Evolutionary conservation across 1,140 invertebrate species (phyloP).

Genomic region (Papilio polytes): DNA sequence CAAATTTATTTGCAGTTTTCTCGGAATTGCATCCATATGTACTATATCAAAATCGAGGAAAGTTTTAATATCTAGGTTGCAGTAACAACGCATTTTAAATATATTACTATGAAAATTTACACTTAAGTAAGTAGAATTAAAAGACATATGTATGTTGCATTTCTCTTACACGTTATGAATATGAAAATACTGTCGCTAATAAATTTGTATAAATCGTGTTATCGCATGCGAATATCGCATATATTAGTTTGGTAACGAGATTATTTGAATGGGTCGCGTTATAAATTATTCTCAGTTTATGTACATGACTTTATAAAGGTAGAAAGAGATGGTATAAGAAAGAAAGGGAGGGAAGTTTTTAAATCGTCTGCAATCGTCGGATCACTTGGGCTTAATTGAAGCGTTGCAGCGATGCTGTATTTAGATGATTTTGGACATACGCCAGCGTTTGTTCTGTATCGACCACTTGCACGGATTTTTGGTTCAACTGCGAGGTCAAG

Average conservation of each 20-base stretch:
- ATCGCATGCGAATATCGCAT: slow-evolving; percentile 18
- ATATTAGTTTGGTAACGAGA: slow-evolving; percentile 25
- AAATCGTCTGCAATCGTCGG: slow-evolving; percentile 36
- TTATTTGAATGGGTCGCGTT: slow-evolving; percentile 29
- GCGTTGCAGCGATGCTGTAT: slow-evolving; percentile 69
- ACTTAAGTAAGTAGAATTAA: not conserved
- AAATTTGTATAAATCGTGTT: slow-evolving; percentile 13
- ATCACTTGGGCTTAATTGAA: slow-evolving; percentile 68
- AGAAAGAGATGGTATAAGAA: not conserved
- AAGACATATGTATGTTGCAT: not conserved
- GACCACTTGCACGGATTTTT: slow-evolving; percentile 66
- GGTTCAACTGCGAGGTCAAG: slow-evolving; percentile 65
- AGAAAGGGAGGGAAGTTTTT: not conserved
- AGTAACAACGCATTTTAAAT: not conserved
- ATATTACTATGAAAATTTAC: not conserved
- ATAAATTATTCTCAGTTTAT: slow-evolving; percentile 55
- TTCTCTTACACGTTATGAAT: not conserved
- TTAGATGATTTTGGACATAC: slow-evolving; percentile 73
- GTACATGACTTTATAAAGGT: slow-evolving; percentile 40
- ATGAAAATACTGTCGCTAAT: slow-evolving; percentile 24
- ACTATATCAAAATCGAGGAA: not conserved
- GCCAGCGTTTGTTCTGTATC: slow-evolving; percentile 68
- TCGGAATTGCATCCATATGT: not conserved
- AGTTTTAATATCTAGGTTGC: too few relatives aligned
- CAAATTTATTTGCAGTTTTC: not conserved